These are phyloP conservation scores for Pyrocoelia pectoralis DNA, from an alignment of 2,888 invertebrate genomes.

Conservation along the genomic window DNA sequence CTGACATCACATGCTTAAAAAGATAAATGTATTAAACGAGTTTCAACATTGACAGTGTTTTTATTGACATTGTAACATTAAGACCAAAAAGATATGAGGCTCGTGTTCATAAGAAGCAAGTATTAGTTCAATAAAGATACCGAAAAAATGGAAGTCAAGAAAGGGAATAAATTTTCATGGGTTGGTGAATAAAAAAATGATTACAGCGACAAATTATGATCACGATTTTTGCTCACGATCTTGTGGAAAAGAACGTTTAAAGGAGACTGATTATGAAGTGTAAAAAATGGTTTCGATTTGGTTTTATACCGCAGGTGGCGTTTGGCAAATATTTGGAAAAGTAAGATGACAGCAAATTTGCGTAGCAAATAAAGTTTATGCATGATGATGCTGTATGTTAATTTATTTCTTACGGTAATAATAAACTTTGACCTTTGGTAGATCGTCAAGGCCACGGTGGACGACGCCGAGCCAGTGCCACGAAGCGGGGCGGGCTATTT, in stretches of 20 bases:
- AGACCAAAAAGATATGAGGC: background rate
- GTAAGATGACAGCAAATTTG: background rate
- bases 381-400: conserved; percentile 20
- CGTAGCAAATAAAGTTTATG: conserved; percentile 5
- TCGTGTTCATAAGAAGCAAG: background rate
- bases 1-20: too few species aligned
- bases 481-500: conserved; percentile 13
- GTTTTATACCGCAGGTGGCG: too few species aligned
- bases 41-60: background rate
- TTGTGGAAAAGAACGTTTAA: background rate
- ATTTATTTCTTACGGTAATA: conserved; percentile 46
- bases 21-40: background rate
- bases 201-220: background rate
- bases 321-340: background rate
- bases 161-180: background rate
- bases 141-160: background rate
- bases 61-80: background rate
- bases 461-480: conserved; percentile 16
- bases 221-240: background rate
- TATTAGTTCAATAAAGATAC: background rate
- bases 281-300: too few species aligned
- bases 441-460: conserved; percentile 48
- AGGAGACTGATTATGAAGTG: background rate
- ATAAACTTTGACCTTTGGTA: conserved; percentile 51
- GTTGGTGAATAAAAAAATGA: background rate